These are phyloP conservation scores for Orius insidiosus DNA, from an alignment of 1,140 invertebrate genomes.

Conservation along the genomic window DNA sequence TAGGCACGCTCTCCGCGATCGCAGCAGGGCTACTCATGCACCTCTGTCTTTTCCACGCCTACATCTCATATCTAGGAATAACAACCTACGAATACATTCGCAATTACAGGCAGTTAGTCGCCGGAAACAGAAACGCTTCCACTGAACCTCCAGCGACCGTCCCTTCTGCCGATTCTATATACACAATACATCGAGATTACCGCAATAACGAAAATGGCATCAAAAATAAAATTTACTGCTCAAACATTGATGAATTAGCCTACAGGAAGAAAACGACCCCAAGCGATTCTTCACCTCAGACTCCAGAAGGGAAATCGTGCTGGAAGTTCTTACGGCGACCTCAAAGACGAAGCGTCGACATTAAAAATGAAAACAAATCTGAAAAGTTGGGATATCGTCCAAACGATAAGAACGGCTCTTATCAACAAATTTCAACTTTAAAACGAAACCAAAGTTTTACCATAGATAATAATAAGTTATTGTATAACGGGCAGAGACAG, in stretches of 20 bases:
- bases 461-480: constrained; percentile 10
- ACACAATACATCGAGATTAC: constrained; percentile 12
- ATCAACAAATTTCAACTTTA: neutral
- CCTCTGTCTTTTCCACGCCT: constrained; percentile 76
- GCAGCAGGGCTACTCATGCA: constrained; percentile 66
- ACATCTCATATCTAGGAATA: constrained; percentile 63
- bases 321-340: neutral
- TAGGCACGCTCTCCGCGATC: constrained; percentile 51
- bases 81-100: constrained; percentile 81
- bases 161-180: constrained; percentile 14
- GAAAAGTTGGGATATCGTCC: neutral
- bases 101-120: constrained; percentile 30
- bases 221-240: constrained; percentile 2
- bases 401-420: constrained; percentile 5
- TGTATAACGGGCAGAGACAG: constrained; percentile 6
- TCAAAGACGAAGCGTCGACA: neutral
- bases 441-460: constrained; percentile 7
- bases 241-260: neutral
- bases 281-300: neutral
- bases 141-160: neutral
- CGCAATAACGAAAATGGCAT: constrained; percentile 2
- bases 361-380: neutral
- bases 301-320: constrained; percentile 2
- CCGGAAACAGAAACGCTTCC: constrained; percentile 11
- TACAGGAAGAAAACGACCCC: neutral